phyloP scores from a whole-genome alignment of 2,888 invertebrate genomes.

The Achlya flavicornis region DNA sequence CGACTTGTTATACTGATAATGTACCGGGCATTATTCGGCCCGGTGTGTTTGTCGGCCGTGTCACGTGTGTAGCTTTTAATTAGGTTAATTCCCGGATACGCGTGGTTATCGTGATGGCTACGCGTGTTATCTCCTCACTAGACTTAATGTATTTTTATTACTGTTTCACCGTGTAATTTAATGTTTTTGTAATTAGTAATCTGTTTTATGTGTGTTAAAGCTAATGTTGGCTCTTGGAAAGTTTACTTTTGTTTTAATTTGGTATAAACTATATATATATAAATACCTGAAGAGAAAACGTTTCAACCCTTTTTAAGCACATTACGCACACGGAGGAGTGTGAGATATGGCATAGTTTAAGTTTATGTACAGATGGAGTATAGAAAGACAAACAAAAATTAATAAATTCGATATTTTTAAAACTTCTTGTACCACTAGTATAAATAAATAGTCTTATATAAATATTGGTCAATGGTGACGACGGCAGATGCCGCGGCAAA shows the following conservation, averaged over 20 bases:
- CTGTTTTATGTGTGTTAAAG: not conserved
- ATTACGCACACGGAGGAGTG: too few species aligned
- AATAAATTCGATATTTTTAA: too few species aligned
- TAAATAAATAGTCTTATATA: too few species aligned
- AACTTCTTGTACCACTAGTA: too few species aligned
- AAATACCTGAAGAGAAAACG: not conserved
- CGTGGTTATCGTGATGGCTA: slow-evolving; percentile 15
- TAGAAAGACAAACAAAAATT: too few species aligned
- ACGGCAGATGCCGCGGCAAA: too few species aligned
- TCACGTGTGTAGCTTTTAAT: slow-evolving; percentile 47
- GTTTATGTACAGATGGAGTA: too few species aligned
- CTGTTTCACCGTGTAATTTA: slow-evolving; percentile 1
- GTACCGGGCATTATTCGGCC: slow-evolving; percentile 51
- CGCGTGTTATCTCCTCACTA: slow-evolving; percentile 1
- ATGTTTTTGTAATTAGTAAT: slow-evolving; percentile 9
- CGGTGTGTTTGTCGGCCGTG: slow-evolving; percentile 34
- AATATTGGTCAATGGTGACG: too few species aligned
- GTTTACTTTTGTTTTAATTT: not conserved
- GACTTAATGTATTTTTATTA: slow-evolving; percentile 7
- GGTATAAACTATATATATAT: not conserved
- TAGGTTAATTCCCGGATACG: slow-evolving; percentile 37
- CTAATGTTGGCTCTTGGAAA: not conserved
- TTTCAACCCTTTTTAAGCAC: too few species aligned
- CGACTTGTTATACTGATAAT: slow-evolving; percentile 68
- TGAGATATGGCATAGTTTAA: too few species aligned